Conservation (phyloP, 2,888 invertebrate genomes). For the Cerastis rubricosa region DNA sequence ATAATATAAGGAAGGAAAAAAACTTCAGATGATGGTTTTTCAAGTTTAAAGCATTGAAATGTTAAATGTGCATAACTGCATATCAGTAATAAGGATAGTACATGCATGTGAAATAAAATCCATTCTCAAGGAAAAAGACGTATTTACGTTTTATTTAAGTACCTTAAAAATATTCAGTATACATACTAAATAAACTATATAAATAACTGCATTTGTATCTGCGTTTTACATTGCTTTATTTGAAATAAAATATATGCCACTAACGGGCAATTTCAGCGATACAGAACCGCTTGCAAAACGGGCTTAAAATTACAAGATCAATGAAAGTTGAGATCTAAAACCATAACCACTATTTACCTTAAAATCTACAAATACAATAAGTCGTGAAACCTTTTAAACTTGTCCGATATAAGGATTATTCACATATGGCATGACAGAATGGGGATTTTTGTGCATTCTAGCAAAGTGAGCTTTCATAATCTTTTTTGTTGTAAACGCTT, state of each 20-base stretch:
- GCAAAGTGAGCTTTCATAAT: constrained; percentile 85
- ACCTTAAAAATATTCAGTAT: neutral
- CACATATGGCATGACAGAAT: constrained; percentile 72
- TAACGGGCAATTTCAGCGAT: neutral
- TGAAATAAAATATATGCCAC: neutral
- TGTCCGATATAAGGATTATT: constrained; percentile 75
- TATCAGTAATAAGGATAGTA: neutral
- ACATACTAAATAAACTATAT: neutral
- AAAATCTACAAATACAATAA: neutral
- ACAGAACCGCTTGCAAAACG: neutral
- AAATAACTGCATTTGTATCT: neutral
- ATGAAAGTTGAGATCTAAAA: constrained; percentile 11
- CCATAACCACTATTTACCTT: neutral
- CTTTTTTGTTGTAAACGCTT: constrained; percentile 86
- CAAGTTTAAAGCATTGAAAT: neutral
- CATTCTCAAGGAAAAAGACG: neutral
- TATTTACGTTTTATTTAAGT: neutral
- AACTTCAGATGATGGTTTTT: neutral
- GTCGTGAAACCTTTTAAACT: constrained; percentile 22
- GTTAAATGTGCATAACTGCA: neutral
- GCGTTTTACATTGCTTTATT: neutral
- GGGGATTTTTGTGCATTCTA: constrained; percentile 81
- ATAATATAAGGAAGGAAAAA: too few relatives aligned
- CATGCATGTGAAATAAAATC: constrained; percentile 29
- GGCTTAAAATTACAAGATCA: constrained; percentile 4